phyloP scores from a whole-genome alignment of 2,797 vertebrate species.

The Cichlasoma orientale region DNA sequence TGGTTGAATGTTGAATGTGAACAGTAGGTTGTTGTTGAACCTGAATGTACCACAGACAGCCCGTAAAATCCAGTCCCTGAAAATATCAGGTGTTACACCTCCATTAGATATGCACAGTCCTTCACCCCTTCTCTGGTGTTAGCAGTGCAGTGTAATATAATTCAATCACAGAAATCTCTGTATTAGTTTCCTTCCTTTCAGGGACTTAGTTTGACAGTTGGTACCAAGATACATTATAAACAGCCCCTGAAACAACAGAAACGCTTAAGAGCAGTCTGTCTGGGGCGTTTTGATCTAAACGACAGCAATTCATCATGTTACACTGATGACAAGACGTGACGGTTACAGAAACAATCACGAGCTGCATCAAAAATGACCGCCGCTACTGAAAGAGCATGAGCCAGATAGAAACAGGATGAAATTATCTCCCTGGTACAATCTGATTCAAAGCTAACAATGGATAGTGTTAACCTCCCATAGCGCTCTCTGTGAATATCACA shows the following conservation, averaged over 20 bases:
- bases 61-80: constrained; percentile 37
- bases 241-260: constrained; percentile 10
- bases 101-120: constrained; percentile 7
- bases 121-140: not conserved
- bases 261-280: not conserved
- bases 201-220: constrained; percentile 14
- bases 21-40: constrained; percentile 67
- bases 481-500: not conserved
- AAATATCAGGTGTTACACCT: constrained; percentile 57
- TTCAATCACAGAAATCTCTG: constrained; percentile 19
- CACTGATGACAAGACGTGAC: not conserved
- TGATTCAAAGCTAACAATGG: constrained; percentile 58
- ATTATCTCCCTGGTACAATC: constrained; percentile 36
- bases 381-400: constrained; percentile 3
- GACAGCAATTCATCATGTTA: constrained; percentile 2
- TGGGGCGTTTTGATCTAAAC: not conserved
- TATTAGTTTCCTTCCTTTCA: constrained; percentile 33
- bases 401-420: constrained; percentile 38
- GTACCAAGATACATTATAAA: constrained; percentile 3
- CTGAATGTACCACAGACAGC: constrained; percentile 21
- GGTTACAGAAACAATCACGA: constrained; percentile 16
- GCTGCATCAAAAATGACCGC: constrained; percentile 28
- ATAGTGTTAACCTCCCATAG: constrained; percentile 37
- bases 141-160: constrained; percentile 8
- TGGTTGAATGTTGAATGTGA: constrained; percentile 50